Conservation (phyloP, 2,797 vertebrate genomes). For the Platalea minor region DNA sequence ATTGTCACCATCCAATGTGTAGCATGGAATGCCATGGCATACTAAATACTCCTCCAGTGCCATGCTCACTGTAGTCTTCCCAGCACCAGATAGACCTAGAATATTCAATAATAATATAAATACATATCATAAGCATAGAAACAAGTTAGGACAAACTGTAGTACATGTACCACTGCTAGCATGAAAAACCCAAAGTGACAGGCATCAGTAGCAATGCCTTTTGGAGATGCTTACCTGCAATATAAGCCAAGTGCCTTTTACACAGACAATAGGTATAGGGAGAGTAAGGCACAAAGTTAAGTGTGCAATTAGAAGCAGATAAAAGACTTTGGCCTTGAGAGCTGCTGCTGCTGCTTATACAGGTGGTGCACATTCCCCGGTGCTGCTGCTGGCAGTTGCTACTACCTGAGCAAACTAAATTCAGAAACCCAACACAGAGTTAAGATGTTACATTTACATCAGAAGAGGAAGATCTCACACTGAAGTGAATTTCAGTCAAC, state of each 20-base stretch:
- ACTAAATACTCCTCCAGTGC: constrained; percentile 97
- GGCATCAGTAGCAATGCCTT: background rate
- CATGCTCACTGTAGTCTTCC: constrained; percentile 99
- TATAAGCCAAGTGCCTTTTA: background rate
- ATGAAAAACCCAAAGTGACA: background rate
- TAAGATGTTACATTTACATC: background rate
- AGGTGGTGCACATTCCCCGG: background rate
- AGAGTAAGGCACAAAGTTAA: background rate
- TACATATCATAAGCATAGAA: background rate
- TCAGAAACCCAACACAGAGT: background rate
- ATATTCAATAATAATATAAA: background rate
- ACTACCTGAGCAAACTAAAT: background rate
- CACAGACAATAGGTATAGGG: background rate
- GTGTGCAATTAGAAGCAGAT: background rate
- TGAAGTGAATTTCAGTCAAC: background rate
- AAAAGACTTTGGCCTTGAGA: background rate
- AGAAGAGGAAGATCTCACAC: background rate
- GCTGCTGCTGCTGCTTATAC: background rate
- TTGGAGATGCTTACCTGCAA: background rate
- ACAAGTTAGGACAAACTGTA: background rate
- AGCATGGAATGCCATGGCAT: constrained; percentile 96
- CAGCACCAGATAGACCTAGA: constrained; percentile 92
- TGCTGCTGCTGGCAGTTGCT: background rate
- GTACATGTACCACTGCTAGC: too few species aligned
- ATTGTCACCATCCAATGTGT: constrained; percentile 97